A percentile compares a stretch with the other conserved stretches of the same genome.
Conservation (phyloP, 2,797 vertebrate species). For the Lepilemur ruficaudatus region DNA sequence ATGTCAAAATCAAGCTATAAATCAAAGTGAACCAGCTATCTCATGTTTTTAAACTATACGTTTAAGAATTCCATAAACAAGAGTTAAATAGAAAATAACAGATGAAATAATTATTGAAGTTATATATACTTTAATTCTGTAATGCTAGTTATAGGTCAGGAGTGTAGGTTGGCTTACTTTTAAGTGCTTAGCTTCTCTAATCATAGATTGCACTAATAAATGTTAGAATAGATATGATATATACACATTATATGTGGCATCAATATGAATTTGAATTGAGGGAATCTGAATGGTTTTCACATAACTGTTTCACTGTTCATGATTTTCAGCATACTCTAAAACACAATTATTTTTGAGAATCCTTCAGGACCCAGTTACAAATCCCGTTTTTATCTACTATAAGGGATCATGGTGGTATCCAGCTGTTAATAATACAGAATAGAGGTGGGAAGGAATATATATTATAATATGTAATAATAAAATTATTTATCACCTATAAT, state of each 20-base stretch:
- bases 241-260: background rate
- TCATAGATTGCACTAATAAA: background rate
- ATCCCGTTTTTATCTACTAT: background rate
- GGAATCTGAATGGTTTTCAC: background rate
- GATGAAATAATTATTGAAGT: background rate
- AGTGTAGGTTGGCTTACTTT: background rate
- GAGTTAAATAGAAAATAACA: background rate
- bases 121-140: background rate
- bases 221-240: background rate
- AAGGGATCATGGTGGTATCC: background rate
- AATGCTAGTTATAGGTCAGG: background rate
- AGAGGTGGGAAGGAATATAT: background rate
- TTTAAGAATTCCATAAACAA: background rate
- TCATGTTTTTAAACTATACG: background rate
- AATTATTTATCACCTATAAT: background rate
- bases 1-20: conserved; percentile 6
- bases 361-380: background rate
- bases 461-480: background rate
- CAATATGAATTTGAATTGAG: background rate
- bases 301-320: background rate
- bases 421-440: background rate
- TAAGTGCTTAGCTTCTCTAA: background rate
- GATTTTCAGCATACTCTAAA: conserved; percentile 19
- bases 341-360: background rate
- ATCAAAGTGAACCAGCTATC: background rate